Conservation (phyloP, 2,888 invertebrate genomes). For the Latrodectus hesperus region DNA sequence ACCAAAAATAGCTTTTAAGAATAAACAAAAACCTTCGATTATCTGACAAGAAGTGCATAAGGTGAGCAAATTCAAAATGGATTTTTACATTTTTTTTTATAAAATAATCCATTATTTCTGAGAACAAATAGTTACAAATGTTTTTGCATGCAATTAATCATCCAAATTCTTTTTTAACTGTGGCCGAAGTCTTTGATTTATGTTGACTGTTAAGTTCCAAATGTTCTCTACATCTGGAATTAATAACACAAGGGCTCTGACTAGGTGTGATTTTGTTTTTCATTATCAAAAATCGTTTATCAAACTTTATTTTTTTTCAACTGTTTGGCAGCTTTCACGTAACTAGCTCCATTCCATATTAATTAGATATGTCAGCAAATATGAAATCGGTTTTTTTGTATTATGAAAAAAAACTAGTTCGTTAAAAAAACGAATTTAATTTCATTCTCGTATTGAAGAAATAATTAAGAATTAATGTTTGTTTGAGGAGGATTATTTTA, state of each 20-base stretch:
- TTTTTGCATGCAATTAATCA: conserved; percentile 52
- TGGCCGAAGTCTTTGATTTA: conserved; percentile 22
- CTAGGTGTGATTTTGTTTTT: conserved; percentile 21
- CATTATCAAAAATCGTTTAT: conserved; percentile 32
- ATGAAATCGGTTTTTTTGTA: background rate
- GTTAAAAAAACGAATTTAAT: too few species aligned
- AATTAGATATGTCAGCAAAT: conserved; percentile 10
- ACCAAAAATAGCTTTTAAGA: too few species aligned
- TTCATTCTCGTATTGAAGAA: too few species aligned
- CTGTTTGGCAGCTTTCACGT: background rate
- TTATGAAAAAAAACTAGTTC: too few species aligned
- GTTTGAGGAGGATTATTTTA: too few species aligned
- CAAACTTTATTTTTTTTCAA: background rate
- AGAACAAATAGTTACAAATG: conserved; percentile 30
- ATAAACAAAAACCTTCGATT: too few species aligned
- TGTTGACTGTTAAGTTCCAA: conserved; percentile 25
- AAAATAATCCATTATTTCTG: conserved; percentile 1
- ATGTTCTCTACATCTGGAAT: conserved; percentile 12
- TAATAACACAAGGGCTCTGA: background rate
- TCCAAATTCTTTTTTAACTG: background rate
- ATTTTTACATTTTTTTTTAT: background rate
- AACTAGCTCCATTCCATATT: conserved; percentile 8
- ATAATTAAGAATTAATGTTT: too few species aligned
- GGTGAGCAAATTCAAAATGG: background rate
- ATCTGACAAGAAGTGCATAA: too few species aligned